Evolutionary conservation across 2,113 vertebrate genomes (phyloP).

Genomic region (Pedionomus torquatus): DNA sequence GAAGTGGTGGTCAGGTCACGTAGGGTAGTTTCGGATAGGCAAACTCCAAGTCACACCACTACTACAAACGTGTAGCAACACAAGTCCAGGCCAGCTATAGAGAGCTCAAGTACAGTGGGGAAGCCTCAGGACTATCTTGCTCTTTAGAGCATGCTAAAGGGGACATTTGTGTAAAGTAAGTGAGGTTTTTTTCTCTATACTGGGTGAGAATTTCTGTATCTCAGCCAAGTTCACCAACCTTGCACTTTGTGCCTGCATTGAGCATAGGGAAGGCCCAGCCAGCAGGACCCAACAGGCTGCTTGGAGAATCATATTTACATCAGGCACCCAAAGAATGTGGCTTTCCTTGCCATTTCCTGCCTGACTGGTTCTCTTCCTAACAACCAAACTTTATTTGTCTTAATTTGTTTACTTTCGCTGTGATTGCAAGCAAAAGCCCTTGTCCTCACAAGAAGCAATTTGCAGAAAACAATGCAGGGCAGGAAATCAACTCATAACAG

Average conservation of each 20-base stretch:
- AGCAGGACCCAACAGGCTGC: constrained; percentile 3
- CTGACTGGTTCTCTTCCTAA: constrained; percentile 33
- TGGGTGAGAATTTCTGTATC: neutral
- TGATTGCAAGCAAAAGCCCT: constrained; percentile 31
- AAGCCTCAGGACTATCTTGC: neutral
- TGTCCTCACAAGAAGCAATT: constrained; percentile 7
- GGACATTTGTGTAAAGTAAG: neutral
- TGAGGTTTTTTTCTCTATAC: neutral
- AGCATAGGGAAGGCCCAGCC: neutral
- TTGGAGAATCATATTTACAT: neutral
- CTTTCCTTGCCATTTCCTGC: constrained; percentile 54
- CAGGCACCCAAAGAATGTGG: constrained; percentile 9
- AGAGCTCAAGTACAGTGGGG: neutral
- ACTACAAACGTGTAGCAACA: too few species aligned
- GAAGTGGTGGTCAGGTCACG: neutral
- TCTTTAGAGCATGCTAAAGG: neutral
- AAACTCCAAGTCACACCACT: neutral
- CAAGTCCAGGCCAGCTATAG: neutral
- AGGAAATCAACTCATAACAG: constrained; percentile 14
- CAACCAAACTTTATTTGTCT: constrained; percentile 29
- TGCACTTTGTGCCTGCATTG: neutral
- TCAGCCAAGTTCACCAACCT: neutral
- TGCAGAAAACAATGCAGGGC: constrained; percentile 26
- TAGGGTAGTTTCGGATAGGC: neutral
- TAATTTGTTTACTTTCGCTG: constrained; percentile 44